A percentile compares a stretch with the other conserved stretches of the same genome.
Evolutionary conservation across 2,888 invertebrate species (phyloP).

Genomic region (Epistrophe eligans): DNA sequence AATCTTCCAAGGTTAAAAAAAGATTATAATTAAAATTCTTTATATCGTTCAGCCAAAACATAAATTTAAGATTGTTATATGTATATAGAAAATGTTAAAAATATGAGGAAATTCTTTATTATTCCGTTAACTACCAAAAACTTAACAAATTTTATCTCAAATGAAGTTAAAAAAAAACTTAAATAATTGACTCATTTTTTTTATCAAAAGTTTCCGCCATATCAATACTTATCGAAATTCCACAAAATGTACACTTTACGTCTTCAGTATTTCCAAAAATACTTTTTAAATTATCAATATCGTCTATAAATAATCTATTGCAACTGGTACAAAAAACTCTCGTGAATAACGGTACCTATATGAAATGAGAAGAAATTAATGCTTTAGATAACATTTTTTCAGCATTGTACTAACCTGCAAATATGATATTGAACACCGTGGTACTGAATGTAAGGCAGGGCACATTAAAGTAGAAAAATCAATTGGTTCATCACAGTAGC

Average conservation of each 20-base stretch:
- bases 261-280: conserved; percentile 77
- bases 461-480: conserved; percentile 75
- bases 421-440: conserved; percentile 80
- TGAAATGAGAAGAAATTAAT: conserved; percentile 46
- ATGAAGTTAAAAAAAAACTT: too few relatives aligned
- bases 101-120: too few relatives aligned
- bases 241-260: conserved; percentile 78
- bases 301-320: conserved; percentile 76
- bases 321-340: conserved; percentile 80
- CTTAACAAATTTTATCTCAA: too few relatives aligned
- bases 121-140: too few relatives aligned
- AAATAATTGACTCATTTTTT: neutral
- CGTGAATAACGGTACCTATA: conserved; percentile 77
- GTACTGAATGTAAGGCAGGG: conserved; percentile 73
- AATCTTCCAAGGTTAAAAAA: too few relatives aligned
- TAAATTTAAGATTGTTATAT: too few relatives aligned
- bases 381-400: neutral
- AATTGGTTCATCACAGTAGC: conserved; percentile 75
- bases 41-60: too few relatives aligned
- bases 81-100: too few relatives aligned
- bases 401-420: conserved; percentile 78
- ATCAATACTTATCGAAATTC: conserved; percentile 64
- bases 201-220: conserved; percentile 33
- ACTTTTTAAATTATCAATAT: conserved; percentile 77
- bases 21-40: too few relatives aligned